phyloP scores from a whole-genome alignment of 2,797 vertebrate species.

The Taeniopygia guttata region DNA sequence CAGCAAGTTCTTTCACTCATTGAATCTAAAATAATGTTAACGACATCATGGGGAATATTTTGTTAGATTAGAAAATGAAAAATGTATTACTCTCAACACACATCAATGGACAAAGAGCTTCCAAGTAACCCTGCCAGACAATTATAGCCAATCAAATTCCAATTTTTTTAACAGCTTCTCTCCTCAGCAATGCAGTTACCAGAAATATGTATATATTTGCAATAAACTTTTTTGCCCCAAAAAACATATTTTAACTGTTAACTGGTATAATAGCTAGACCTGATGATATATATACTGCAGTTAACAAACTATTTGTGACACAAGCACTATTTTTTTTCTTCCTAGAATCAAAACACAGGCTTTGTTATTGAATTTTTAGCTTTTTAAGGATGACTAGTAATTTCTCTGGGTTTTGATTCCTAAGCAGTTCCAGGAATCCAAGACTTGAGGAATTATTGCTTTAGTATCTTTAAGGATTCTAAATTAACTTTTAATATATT shows the following conservation, averaged over 20 bases:
- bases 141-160: background rate
- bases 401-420: background rate
- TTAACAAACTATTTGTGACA: background rate
- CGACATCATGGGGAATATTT: background rate
- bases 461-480: background rate
- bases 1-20: background rate
- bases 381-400: background rate
- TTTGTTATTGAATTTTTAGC: background rate
- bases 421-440: background rate
- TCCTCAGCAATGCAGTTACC: background rate
- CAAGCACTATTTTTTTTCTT: background rate
- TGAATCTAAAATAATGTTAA: background rate
- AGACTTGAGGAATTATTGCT: background rate
- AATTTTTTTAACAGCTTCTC: background rate
- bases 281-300: background rate
- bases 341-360: background rate
- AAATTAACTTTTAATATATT: background rate
- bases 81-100: background rate
- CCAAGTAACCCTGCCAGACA: background rate
- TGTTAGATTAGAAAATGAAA: background rate
- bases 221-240: background rate
- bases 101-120: background rate
- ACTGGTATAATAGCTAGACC: background rate
- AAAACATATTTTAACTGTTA: background rate
- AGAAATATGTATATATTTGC: background rate